Base-by-base conservation (phyloP, 2,113 vertebrate species). In the Myxocyprinus asiaticus region DNA sequence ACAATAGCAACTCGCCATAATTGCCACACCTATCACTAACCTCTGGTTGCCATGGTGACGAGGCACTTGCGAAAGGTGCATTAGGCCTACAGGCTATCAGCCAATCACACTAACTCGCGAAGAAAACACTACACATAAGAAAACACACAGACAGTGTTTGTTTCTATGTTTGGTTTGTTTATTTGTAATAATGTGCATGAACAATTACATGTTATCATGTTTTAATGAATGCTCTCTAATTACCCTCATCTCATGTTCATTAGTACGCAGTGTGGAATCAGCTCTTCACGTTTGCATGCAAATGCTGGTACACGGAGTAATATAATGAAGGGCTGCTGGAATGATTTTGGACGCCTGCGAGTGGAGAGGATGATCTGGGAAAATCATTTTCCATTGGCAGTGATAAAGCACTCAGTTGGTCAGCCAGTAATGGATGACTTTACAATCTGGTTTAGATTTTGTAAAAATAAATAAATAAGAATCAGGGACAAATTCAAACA, bases 21-120 rank as follows among this genome's bases (percentile, higher is more conserved):
- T 48, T 10, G 33, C 11, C 68, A 78, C 44, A 51, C 62, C 56
- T 78, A 69, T 5, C 69, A 63, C 63, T 74, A 78, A 81, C 74
- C 69, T 78, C 56, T 64, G n/a, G 76, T 84, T 64, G 11, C 48
- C 68, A 81, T 84, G 79, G 58, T 9, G 15, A 81, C 3, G 33
- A 50, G 44, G 66, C 15, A 9, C 68, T 67, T 67, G 14, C 11
- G 11, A 50, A 77, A 81, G 78, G 68, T 81, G 61, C 70, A 71
- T 74, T 62, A 61, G 51, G 15, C 59, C 58, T 17, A 45, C 48
- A 68, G 77, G 67, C 67, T 55, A 79, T 79, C 50, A 56, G 59
- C 42, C 42, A 4, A 47, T 14, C 3, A 6, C 58, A 73, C 7
- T 6, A 48, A 55, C 50, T 58, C 50, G 9, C 68, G 61, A 22